Evolutionary conservation across 92 coral and sea anemone genomes (phyloP).

Genomic region (Porites divaricata): DNA sequence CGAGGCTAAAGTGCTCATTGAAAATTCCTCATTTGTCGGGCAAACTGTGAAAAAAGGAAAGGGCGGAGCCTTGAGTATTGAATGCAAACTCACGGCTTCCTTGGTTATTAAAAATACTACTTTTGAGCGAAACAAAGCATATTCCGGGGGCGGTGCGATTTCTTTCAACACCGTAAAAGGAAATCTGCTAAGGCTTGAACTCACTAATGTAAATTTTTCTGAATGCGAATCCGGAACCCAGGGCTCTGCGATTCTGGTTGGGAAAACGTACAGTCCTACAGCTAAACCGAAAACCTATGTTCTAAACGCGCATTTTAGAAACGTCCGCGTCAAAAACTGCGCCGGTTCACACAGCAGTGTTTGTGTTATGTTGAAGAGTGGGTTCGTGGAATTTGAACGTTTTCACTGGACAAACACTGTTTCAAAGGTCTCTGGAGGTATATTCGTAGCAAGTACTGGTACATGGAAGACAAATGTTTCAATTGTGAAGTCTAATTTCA

Average conservation of each 20-base stretch:
- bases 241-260: constrained; percentile 27
- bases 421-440: background rate
- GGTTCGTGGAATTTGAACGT: background rate
- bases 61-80: constrained; percentile 31
- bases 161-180: background rate
- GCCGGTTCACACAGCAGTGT: background rate
- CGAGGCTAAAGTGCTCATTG: constrained; percentile 10
- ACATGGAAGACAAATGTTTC: constrained; percentile 2
- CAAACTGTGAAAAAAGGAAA: constrained; percentile 2
- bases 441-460: constrained; percentile 1
- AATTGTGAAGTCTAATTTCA: constrained; percentile 18
- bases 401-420: background rate
- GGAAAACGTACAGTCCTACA: background rate
- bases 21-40: constrained; percentile 32
- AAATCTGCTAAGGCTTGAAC: constrained; percentile 9
- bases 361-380: constrained; percentile 10
- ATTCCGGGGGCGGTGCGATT: constrained; percentile 41
- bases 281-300: constrained; percentile 18
- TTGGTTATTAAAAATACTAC: constrained; percentile 11
- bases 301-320: constrained; percentile 10
- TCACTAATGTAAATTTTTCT: constrained; percentile 34
- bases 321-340: constrained; percentile 10
- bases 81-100: constrained; percentile 2
- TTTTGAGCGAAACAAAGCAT: constrained; percentile 32
- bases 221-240: constrained; percentile 2